Percentiles rank a stretch among this genome's conserved stretches.
These are phyloP conservation scores for Colinus virginianus DNA, from an alignment of 2,113 vertebrate genomes.

Conservation along the genomic window DNA sequence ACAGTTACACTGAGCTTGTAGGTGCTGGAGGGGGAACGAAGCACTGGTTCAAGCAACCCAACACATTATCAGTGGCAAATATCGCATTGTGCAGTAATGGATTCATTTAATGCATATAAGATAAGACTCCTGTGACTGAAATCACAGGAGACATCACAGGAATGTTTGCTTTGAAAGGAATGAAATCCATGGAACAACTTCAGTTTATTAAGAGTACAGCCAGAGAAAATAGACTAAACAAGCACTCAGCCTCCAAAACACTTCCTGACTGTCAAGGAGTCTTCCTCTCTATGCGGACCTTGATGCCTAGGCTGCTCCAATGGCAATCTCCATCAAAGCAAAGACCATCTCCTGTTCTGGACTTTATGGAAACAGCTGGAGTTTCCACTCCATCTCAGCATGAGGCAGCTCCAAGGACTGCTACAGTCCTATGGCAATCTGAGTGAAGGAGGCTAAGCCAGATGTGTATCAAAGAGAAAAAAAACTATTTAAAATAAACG, in stretches of 20 bases:
- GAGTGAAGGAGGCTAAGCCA: background rate
- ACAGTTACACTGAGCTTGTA: background rate
- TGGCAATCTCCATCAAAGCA: background rate
- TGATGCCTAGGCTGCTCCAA: background rate
- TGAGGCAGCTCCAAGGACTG: background rate
- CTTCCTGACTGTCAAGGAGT: background rate
- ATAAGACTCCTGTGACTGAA: background rate
- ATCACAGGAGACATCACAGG: background rate
- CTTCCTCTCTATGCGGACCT: background rate
- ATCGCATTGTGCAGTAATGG: background rate
- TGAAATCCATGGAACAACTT: background rate
- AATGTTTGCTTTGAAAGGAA: background rate
- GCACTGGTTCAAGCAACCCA: background rate
- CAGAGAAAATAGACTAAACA: background rate
- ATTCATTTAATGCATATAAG: background rate
- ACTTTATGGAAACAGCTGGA: background rate
- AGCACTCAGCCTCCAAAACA: background rate
- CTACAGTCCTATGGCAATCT: rapidly evolving
- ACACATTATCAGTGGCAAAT: background rate
- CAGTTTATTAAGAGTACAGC: background rate
- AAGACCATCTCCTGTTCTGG: background rate
- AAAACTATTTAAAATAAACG: background rate
- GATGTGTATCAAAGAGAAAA: background rate
- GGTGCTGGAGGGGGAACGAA: background rate
- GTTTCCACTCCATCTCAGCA: background rate